Base-by-base conservation (phyloP, 1,140 invertebrate genomes). In the Macrotrachela quadricornifera region DNA sequence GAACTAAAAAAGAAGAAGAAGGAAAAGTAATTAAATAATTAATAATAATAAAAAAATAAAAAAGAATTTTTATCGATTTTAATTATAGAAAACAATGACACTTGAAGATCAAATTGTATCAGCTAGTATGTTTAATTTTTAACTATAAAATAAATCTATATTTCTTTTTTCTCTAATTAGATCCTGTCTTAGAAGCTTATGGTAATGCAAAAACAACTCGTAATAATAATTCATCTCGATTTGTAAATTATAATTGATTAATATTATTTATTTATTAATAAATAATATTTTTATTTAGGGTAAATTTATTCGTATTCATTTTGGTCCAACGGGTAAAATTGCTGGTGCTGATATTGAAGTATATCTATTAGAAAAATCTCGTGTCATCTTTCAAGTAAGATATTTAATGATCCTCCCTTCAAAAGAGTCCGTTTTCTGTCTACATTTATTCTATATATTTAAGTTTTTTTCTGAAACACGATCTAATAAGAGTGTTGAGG, bases 301-400 rank as follows among this genome's bases (percentile, higher is more conserved):
- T 63, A 76, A 99, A 85, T 99, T 99, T 80, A 97, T 99, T 78
- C 86, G 92, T 82, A 97, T 97, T 72, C 91, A 97, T 73, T 99
- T 99, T 76, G 90, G 90, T 64, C 85, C 85, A 56, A 82, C 83
- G 76, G 92, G 91, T 74, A 96, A 96, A 81, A 76, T 97, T 75
- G 90, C 92, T 72, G 92, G 92, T 80, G 91, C 90, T 77, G 92
- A 99, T 77, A 99, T 99, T 76, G 92, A 99, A 75, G 92, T 87
- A 95, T 90, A 99, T 78, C 78, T 99, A 75, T 77, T 99, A 66
- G 94, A 99, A 75, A 99, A 99, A 75, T 95, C 94, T 73, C 87
- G 94, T 83, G 92, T 99, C 73, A 97, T 96, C 74, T 96, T 90
- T 65, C 92, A 99, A 75, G 62, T 83, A 59, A 74, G 77, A 30